Conservation (phyloP, 2,797 vertebrate species). For the Etheostoma perlongum region DNA sequence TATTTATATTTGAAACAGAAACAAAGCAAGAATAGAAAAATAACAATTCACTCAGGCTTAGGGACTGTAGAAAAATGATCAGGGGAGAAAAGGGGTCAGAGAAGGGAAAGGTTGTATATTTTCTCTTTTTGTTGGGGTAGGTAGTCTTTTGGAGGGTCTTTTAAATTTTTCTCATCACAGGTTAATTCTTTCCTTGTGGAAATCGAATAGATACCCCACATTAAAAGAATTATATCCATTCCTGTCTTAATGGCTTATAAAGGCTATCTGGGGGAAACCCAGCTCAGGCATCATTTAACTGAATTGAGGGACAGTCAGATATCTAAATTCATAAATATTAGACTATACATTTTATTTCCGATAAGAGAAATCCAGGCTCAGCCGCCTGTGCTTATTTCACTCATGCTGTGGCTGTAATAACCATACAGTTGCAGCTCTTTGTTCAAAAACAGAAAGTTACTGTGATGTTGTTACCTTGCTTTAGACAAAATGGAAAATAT, state of each 20-base stretch:
- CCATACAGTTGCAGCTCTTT: not conserved
- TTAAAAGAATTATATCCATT: too few species aligned
- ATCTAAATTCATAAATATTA: not conserved
- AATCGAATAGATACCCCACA: not conserved
- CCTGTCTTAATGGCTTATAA: not conserved
- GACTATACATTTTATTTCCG: not conserved
- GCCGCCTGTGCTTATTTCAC: not conserved
- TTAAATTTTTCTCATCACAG: not conserved
- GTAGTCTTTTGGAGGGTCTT: not conserved
- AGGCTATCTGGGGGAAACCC: not conserved
- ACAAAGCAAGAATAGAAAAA: not conserved
- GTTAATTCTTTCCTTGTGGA: not conserved
- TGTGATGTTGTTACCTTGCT: not conserved
- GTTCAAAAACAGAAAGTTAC: too few species aligned
- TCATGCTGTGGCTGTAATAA: not conserved
- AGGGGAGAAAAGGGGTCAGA: not conserved
- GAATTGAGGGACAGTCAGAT: not conserved
- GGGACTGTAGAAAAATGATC: not conserved
- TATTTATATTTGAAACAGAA: slow-evolving; percentile 15
- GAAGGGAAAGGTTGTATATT: not conserved
- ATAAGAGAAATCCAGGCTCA: not conserved
- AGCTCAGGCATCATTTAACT: not conserved
- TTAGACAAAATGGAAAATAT: not conserved
- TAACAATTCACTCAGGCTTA: slow-evolving; percentile 8
- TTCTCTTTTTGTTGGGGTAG: not conserved